Evolutionary conservation across 2,888 invertebrate genomes (phyloP), one percentile per base, ranked within the genome.

Genomic region (Ophion ellenae): DNA sequence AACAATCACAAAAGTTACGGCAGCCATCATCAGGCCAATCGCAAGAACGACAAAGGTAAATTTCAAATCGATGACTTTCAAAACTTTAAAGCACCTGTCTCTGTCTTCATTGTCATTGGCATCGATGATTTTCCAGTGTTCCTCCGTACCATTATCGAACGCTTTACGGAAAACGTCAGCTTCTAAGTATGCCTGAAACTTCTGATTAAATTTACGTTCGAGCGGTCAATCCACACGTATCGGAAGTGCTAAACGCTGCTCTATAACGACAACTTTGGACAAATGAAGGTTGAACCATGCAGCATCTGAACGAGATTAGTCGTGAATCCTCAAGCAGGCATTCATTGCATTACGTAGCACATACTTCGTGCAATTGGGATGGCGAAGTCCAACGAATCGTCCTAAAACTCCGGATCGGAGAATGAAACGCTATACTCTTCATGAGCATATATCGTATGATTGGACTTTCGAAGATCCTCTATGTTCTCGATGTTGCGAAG

Each of bases 181-280:
- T 59, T 59, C n/a, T 1, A 17, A 2, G n/a, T 2, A n/a, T 59
- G n/a, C 7, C 59, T 59, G 59, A 4, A 59, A 7, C 17, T n/a
- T 4, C 59, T 28, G 24, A 6, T n/a, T 67, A 9, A 77, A 14
- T n/a, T 57, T 53, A 0, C 24, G 11, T 59, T 67, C 57, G n/a
- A 67, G n/a, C 17, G 77, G 77, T 67, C 77, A 77, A 57, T 77
- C 66, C 5, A 36, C n/a, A 24, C 24, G 24, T 24, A 24, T 24
- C 24, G 24, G 24, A 24, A 24, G 24, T 24, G 24, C 24, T 24
- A 7, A 1, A 45, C n/a, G n/a, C 40, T 10, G 7, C 32, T 45
- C 20, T 28, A 53, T n/a, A 14, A 47, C 14, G 9, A n/a, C n/a
- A 20, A 32, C 10, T 32, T 53, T 10, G 24, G 76, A 66, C 14